These are phyloP conservation scores for Drosophila eugracilis DNA, from an alignment of 1,140 invertebrate species.

Conservation along the genomic window DNA sequence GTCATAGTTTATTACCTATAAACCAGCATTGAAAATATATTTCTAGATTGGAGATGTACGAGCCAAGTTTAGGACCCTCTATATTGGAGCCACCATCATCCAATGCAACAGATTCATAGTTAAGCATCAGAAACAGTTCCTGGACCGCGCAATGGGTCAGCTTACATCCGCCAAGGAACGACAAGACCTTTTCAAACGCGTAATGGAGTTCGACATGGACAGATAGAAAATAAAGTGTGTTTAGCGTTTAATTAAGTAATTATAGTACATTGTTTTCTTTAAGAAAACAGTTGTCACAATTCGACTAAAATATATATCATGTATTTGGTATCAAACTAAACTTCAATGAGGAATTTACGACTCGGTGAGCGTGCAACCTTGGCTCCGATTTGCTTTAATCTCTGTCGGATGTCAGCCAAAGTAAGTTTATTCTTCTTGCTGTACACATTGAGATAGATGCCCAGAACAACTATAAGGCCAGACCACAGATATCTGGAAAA, in stretches of 20 bases:
- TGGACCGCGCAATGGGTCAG: conserved; percentile 73
- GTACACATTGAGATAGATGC: conserved; percentile 96
- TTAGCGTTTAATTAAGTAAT: conserved; percentile 54
- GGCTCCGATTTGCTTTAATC: conserved; percentile 48
- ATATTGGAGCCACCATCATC: conserved; percentile 91
- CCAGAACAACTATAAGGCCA: conserved; percentile 92
- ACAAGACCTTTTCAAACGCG: conserved; percentile 85
- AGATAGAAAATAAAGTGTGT: conserved; percentile 38
- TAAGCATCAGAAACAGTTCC: conserved; percentile 87
- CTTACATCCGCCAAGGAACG: conserved; percentile 85
- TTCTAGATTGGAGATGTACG: conserved; percentile 86
- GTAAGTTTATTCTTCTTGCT: conserved; percentile 89
- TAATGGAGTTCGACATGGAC: conserved; percentile 85
- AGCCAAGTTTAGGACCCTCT: conserved; percentile 88
- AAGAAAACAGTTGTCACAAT: conserved; percentile 50
- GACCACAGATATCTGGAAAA: conserved; percentile 94
- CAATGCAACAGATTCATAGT: conserved; percentile 91
- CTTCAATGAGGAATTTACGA: conserved; percentile 80
- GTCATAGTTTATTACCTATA: neutral
- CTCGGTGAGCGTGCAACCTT: conserved; percentile 53
- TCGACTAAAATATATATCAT: conserved; percentile 43
- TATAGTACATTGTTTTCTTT: conserved; percentile 52
- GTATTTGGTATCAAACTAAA: conserved; percentile 67
- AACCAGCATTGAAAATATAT: neutral
- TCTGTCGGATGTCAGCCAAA: conserved; percentile 64